phyloP scores from a whole-genome alignment of 1,140 invertebrate genomes.

The Pseudomyrmex flavicornis region DNA sequence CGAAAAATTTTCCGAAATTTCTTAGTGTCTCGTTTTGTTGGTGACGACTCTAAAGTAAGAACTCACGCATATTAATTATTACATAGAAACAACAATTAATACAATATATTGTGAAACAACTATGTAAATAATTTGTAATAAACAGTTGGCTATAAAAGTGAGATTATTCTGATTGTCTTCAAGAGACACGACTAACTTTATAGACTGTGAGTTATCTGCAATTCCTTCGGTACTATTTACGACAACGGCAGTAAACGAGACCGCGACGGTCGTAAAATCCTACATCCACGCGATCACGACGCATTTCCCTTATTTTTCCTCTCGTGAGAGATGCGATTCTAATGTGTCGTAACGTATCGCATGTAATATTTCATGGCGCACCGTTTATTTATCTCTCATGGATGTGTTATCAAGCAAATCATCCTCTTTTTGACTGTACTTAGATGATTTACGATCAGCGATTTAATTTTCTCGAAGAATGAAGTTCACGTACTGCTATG shows the following conservation, averaged over 20 bases:
- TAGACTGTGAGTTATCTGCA: slow-evolving; percentile 29
- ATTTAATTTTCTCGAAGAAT: slow-evolving; percentile 27
- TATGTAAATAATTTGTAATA: too few species aligned
- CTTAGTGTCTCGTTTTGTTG: background rate
- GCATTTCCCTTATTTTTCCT: slow-evolving; percentile 52
- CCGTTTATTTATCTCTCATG: background rate
- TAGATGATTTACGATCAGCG: slow-evolving; percentile 25
- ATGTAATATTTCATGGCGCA: slow-evolving; percentile 7
- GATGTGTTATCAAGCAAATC: slow-evolving; percentile 44
- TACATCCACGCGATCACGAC: slow-evolving; percentile 8
- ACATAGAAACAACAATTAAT: background rate
- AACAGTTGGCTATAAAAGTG: too few species aligned
- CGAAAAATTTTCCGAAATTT: background rate
- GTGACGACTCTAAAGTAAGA: background rate
- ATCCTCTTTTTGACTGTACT: slow-evolving; percentile 19
- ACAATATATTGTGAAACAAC: too few species aligned
- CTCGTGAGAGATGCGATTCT: slow-evolving; percentile 7
- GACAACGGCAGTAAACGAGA: slow-evolving; percentile 46
- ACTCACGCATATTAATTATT: background rate
- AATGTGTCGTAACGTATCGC: slow-evolving; percentile 35
- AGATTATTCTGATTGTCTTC: background rate
- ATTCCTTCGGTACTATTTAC: slow-evolving; percentile 57
- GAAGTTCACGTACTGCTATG: background rate
- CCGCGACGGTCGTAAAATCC: slow-evolving; percentile 33
- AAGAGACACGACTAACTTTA: slow-evolving; percentile 21